Base-by-base conservation (phyloP, 2,888 invertebrate species). In the Macrosoma leucophasiata region DNA sequence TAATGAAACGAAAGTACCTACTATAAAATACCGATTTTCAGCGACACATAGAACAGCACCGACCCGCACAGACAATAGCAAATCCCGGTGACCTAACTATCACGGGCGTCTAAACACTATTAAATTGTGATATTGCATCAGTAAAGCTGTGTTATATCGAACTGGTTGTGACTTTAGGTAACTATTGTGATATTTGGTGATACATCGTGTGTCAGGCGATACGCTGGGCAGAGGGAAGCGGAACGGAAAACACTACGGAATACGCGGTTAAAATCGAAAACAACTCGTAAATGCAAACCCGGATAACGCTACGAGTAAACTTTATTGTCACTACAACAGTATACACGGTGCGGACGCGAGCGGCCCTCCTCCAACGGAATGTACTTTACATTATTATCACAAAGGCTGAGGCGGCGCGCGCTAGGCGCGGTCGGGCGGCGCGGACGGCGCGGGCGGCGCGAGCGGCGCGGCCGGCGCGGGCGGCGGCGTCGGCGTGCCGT, bases 101-200 rank as follows among this genome's bases (percentile, higher is more conserved):
- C 48, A 39, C 31, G 45, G 46, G 43, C 47, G 46, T 48, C 48
- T 53, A 52, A 26, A 48, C 34, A 46, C 52, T 53, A 51, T 55
- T 61, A 56, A 67, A 73, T 69, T 74, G 77, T 76, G 78, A 77
- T 77, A 75, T 72, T 68, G 73, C 67, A 73, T 72, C 62, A 67
- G 71, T 81, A 77, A 81, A 82, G 81, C 82, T 78, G 82, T 79
- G 81, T 70, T 64, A 70, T 66, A 74, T 74, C 69, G 69, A 79
- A 75, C 75, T 70, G 79, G 76, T 74, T 72, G 79, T 76, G 76
- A 77, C 64, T 64, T 71, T 69, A 78, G 82, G 82, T 82, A 81
- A 81, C 82, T 81, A 76, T 79, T 82, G 82, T 82, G 81, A 78
- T 81, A 77, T 81, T 79, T 81, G 81, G 81, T 79, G 79, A 74